Percentiles rank a stretch among this genome's conserved stretches.
Evolutionary conservation across 2,888 invertebrate genomes (phyloP).

Genomic region (Platynereis dumerilii): DNA sequence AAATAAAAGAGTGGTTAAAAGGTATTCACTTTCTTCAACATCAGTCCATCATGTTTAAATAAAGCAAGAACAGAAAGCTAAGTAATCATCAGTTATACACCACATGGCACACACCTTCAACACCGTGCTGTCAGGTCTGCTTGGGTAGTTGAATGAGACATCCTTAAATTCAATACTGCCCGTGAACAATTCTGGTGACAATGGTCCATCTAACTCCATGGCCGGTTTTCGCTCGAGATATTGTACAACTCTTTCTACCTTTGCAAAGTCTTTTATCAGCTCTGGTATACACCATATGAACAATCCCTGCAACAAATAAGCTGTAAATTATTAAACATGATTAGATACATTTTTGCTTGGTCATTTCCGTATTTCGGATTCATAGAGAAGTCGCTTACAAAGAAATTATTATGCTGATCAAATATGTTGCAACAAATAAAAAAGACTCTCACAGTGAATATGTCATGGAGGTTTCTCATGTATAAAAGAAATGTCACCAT

Average conservation of each 20-base stretch:
- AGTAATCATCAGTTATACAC: no score
- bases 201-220: conserved; percentile 43
- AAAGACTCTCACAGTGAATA: conserved; percentile 4
- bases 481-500: conserved; percentile 19
- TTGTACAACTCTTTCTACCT: conserved; percentile 60
- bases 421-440: no score
- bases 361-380: no score
- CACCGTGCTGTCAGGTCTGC: conserved; percentile 77
- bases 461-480: not conserved
- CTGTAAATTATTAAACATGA: no score
- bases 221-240: conserved; percentile 58
- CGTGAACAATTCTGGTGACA: conserved; percentile 38
- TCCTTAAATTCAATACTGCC: conserved; percentile 77
- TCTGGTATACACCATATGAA: not conserved
- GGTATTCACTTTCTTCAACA: no score
- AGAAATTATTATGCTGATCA: no score
- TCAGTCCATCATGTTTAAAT: no score
- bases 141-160: conserved; percentile 84
- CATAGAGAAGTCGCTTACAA: no score
- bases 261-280: conserved; percentile 45
- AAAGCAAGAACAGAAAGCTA: no score
- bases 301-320: no score
- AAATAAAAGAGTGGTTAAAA: no score
- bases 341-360: no score
- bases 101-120: conserved; percentile 70